A percentile compares a stretch with the other conserved stretches of the same genome.
Conservation (phyloP, 2,888 invertebrate genomes). For the Griposia aprilina region DNA sequence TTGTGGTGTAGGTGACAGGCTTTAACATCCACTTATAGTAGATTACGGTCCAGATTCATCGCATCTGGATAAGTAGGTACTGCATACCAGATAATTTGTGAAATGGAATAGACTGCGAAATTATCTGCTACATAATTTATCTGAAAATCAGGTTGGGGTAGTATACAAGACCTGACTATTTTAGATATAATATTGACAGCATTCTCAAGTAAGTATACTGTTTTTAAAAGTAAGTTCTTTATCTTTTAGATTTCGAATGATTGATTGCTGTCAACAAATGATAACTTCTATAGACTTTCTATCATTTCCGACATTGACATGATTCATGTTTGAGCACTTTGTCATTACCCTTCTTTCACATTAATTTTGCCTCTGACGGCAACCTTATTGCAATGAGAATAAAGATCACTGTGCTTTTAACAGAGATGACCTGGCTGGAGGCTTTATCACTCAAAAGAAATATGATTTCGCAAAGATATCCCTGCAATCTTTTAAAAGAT, state of each 20-base stretch:
- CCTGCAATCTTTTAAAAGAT: conserved; percentile 42
- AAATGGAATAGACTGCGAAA: background rate
- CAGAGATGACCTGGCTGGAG: no score
- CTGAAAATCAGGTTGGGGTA: background rate
- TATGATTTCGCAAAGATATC: conserved; percentile 44
- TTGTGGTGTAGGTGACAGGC: conserved; percentile 9
- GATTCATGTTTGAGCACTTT: background rate
- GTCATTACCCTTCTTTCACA: background rate
- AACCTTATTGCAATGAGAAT: no score
- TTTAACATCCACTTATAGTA: background rate
- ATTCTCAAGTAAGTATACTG: background rate
- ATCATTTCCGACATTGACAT: background rate
- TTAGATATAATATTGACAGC: background rate
- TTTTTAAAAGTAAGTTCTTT: no score
- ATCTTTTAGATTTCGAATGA: background rate
- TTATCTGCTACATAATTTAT: background rate
- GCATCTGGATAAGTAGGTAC: background rate
- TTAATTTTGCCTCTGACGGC: no score
- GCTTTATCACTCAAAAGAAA: conserved; percentile 48
- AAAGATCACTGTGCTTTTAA: no score
- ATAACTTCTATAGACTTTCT: background rate
- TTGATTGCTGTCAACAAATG: background rate
- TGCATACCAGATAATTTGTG: background rate
- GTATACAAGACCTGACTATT: background rate
- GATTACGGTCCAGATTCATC: background rate